These are phyloP conservation scores for Pharmacophagus antenor DNA, from an alignment of 2,888 invertebrate genomes.

Conservation along the genomic window DNA sequence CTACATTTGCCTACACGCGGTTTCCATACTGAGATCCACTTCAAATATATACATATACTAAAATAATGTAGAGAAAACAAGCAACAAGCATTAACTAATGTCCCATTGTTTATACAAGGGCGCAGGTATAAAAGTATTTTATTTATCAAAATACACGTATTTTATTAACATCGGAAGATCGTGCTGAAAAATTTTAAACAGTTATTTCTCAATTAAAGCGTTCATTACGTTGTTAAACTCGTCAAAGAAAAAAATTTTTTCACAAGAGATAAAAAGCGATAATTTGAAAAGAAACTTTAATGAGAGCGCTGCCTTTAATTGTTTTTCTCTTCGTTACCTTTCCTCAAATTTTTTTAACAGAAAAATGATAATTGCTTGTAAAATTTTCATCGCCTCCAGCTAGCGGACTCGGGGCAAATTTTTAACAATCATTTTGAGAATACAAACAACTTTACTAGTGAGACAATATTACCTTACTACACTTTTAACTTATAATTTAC, in stretches of 20 bases:
- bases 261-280: conserved; percentile 43
- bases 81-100: no score
- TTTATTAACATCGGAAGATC: background rate
- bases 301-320: conserved; percentile 43
- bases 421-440: no score
- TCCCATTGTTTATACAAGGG: no score
- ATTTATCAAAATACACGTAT: background rate
- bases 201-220: conserved; percentile 41
- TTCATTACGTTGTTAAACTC: conserved; percentile 52
- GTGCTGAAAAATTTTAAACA: conserved; percentile 22
- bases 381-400: background rate
- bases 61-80: no score
- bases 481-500: no score
- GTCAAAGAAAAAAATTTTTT: conserved; percentile 46
- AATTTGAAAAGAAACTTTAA: conserved; percentile 67
- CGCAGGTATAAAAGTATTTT: background rate
- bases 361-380: conserved; percentile 4
- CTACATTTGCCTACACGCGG: no score
- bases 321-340: conserved; percentile 39
- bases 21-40: no score
- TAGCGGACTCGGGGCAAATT: no score
- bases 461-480: no score
- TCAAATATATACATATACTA: no score
- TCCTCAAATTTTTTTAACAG: conserved; percentile 21
- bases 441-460: no score